Evolutionary conservation across 2,797 vertebrate genomes (phyloP).

Genomic region (Lagocephalus sceleratus): DNA sequence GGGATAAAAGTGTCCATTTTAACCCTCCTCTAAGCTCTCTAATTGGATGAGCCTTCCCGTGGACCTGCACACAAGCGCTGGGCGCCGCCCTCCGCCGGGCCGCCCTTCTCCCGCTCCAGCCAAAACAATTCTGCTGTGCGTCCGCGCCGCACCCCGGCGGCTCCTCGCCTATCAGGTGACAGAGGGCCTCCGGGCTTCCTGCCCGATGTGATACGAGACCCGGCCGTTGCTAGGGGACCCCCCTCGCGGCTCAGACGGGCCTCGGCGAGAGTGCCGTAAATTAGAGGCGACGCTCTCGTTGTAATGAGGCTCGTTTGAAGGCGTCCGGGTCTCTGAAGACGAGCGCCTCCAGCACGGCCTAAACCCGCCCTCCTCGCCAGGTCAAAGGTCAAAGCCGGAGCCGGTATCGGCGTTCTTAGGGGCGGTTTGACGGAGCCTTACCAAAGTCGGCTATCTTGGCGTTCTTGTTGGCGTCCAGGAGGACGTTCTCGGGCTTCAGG

Average conservation of each 20-base stretch:
- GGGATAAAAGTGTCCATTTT: slow-evolving; percentile 49
- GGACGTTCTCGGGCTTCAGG: slow-evolving; percentile 97
- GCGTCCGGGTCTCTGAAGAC: too few species aligned
- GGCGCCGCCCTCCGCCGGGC: slow-evolving; percentile 36
- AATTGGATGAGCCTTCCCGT: slow-evolving; percentile 58
- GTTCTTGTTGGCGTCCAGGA: slow-evolving; percentile 94
- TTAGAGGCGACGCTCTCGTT: not conserved
- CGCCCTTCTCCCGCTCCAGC: slow-evolving; percentile 61
- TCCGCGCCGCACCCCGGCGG: slow-evolving; percentile 25
- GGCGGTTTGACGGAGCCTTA: slow-evolving; percentile 47
- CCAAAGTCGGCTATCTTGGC: slow-evolving; percentile 99
- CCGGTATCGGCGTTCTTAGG: not conserved
- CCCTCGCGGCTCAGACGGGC: slow-evolving; percentile 28
- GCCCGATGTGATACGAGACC: slow-evolving; percentile 67
- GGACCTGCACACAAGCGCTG: slow-evolving; percentile 26
- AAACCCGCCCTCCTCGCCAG: too few species aligned
- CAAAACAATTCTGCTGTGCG: slow-evolving; percentile 53
- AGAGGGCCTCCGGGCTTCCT: slow-evolving; percentile 62
- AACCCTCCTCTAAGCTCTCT: slow-evolving; percentile 49
- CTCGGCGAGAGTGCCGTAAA: slow-evolving; percentile 19
- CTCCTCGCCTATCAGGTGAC: slow-evolving; percentile 67
- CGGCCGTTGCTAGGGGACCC: slow-evolving; percentile 57
- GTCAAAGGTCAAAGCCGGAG: too few species aligned
- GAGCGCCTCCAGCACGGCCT: too few species aligned
- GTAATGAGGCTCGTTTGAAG: too few species aligned